Evolutionary conservation across 2,888 invertebrate species (phyloP), one percentile per base, ranked within the genome.

Genomic region (Protodeltote pygarga): DNA sequence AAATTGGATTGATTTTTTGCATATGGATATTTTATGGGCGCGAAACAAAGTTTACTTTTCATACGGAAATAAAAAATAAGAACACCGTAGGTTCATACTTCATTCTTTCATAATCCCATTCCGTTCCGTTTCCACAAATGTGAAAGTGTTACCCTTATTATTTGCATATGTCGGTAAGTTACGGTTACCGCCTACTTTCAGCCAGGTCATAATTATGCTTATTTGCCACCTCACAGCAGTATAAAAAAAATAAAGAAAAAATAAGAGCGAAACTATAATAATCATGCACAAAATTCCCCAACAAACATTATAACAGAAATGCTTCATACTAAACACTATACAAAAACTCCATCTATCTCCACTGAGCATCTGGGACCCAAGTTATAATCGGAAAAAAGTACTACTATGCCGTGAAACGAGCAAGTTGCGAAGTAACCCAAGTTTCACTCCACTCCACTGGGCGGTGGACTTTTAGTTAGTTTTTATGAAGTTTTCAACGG

Each of bases 331-430:
- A 39, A 62, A 42, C 34, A 49, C 41, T 58, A 39, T 21, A 55
- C 25, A 14, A 20, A 5, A 42, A 35, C 42, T 42, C 57, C 25
- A 55, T 59, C 42, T 14, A 33, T 54, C 57, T 61, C 35, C n/a
- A 13, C 27, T 8, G 35, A 63, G 27, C 58, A 59, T 57, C 58
- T 62, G 58, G 58, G 57, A 38, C 49, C 50, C 15, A 59, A 59
- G 64, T 59, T 68, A 62, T 61, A 66, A 68, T 65, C 65, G 62
- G 35, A 45, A 68, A 66, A 69, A 68, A 65, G 50, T 65, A 61
- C 28, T 19, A 34, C 48, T 37, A 50, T 42, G 29, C 52, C 42
- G 29, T 51, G 58, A 61, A 60, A 57, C 58, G 48, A 33, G 39
- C 44, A 58, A 68, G 48, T 66, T 62, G 46, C 29, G 39, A 65